Evolutionary conservation across 2,797 vertebrate species (phyloP).

Genomic region (Rhodeus uyekii): DNA sequence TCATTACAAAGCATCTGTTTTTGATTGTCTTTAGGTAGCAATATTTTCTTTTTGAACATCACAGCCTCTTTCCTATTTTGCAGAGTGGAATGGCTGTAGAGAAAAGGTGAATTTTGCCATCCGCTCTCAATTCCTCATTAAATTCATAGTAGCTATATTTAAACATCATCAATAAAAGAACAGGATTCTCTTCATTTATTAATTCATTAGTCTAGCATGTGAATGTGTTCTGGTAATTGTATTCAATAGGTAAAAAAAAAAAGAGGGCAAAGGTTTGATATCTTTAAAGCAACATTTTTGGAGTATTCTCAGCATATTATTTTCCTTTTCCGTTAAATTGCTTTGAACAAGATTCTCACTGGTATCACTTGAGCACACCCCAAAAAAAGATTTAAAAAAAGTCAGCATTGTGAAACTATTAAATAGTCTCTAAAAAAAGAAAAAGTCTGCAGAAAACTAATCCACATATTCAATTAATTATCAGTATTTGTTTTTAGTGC

Average conservation of each 20-base stretch:
- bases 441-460: neutral
- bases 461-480: neutral
- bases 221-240: neutral
- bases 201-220: conserved; percentile 52
- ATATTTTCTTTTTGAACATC: neutral
- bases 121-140: conserved; percentile 68
- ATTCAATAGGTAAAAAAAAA: neutral
- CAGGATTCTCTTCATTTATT: conserved; percentile 68
- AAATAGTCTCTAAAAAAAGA: neutral
- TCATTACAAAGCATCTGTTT: neutral
- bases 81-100: conserved; percentile 15
- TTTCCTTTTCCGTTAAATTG: neutral
- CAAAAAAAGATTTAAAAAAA: neutral
- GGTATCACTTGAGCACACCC: neutral
- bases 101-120: conserved; percentile 62
- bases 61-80: conserved; percentile 23
- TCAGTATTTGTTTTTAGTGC: neutral
- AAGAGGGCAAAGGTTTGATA: neutral
- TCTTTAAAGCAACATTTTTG: neutral
- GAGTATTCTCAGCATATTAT: neutral
- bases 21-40: neutral
- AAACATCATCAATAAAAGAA: conserved; percentile 74
- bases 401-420: neutral
- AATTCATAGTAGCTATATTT: conserved; percentile 73
- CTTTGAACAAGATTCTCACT: neutral